Evolutionary conservation across 2,888 invertebrate species (phyloP), one percentile per base, ranked within the genome.

Genomic region (Xestia rhomboidea): DNA sequence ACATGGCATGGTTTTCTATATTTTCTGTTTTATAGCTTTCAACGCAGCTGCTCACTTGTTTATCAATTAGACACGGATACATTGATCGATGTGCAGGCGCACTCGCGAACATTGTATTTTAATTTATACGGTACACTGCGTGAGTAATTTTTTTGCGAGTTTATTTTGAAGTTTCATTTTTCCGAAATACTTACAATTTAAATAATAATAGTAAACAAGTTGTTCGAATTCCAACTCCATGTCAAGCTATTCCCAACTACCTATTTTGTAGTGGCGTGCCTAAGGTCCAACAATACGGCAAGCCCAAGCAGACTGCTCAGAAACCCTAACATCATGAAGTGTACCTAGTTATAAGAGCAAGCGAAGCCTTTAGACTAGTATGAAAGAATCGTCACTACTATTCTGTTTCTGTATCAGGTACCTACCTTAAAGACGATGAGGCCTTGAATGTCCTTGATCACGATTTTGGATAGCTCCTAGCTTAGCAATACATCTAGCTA

Each of bases 21-120:
- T 62, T 77, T 74, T 83, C 13, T 68, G 87, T 76, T 80, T 74
- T 41, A 66, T 82, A 77, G 62, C 82, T 86, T 82, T 86, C 82
- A 82, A 70, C 82, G 79, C 78, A 66, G 71, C 38, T 75, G 73
- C 77, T 72, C 66, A 24, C 69, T 79, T 84, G 86, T 86, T 87
- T 84, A 84, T 74, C 60, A 76, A 87, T 80, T 83, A 77, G 71
- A 73, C 68, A 54, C 38, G 78, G 76, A 86, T 78, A 60, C 76
- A 76, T 77, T 77, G 81, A 77, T 76, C 63, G 69, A 76, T 66
- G 66, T 60, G 73, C 57, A 68, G 57, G 54, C 70, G 64, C 51
- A 80, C 30, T 57, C 30, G 57, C 64, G 63, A 57, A 73, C 30
- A 4, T 44, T 80, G 73, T 44, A 4, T 44, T 80, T 62, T 44